Evolutionary conservation across 2,888 invertebrate genomes (phyloP).

Genomic region (Emmelina monodactyla): DNA sequence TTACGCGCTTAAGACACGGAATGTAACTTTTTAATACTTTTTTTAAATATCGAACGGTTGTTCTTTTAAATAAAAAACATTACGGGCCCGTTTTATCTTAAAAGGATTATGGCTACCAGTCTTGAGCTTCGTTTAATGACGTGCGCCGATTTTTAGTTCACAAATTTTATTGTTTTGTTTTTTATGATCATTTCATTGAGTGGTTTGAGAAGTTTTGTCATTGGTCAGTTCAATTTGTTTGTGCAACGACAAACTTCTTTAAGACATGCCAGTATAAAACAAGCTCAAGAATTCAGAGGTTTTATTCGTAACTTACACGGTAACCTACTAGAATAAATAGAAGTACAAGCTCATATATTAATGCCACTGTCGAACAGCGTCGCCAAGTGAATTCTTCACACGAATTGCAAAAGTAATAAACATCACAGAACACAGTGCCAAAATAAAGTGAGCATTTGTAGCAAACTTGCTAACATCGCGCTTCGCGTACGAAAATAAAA

Average conservation of each 20-base stretch:
- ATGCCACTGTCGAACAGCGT: not conserved
- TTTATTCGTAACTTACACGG: not conserved
- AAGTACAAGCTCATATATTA: not conserved
- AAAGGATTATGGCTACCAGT: conserved; percentile 29
- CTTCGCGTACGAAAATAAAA: not conserved
- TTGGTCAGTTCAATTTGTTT: too few relatives aligned
- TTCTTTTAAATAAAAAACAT: conserved; percentile 14
- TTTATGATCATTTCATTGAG: too few relatives aligned
- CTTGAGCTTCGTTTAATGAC: not conserved
- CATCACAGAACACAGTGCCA: not conserved
- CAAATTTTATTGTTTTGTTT: too few relatives aligned
- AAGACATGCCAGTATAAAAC: too few relatives aligned
- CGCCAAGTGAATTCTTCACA: conserved; percentile 1
- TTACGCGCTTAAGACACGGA: conserved; percentile 40
- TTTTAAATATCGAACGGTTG: conserved; percentile 20
- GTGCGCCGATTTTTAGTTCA: too few relatives aligned
- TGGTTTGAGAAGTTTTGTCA: too few relatives aligned
- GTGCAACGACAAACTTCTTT: too few relatives aligned
- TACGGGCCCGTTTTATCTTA: conserved; percentile 37
- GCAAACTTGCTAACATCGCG: not conserved
- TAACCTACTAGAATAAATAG: not conserved
- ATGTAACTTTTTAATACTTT: conserved; percentile 43
- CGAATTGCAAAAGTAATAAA: conserved; percentile 1
- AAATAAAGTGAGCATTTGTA: not conserved
- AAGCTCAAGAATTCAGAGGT: too few relatives aligned